These are phyloP conservation scores for Stenchaetothrips biformis DNA, from an alignment of 2,888 invertebrate species.

Conservation along the genomic window DNA sequence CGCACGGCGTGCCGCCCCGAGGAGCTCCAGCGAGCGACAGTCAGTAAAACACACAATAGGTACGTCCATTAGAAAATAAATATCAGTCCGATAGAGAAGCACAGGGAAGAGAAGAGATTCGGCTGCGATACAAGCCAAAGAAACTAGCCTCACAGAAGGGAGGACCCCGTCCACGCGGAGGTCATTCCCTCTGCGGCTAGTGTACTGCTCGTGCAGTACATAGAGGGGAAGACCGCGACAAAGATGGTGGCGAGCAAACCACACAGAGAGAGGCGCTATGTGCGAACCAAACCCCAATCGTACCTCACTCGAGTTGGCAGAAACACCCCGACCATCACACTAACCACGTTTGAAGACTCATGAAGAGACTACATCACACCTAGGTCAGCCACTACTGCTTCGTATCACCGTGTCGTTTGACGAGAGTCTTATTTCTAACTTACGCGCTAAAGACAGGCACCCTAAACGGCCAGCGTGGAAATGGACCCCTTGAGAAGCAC, in stretches of 20 bases:
- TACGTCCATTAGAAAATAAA: not conserved
- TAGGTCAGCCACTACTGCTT: too few relatives aligned
- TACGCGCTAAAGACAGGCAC: not conserved
- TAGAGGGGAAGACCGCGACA: not conserved
- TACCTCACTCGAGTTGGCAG: not conserved
- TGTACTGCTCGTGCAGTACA: not conserved
- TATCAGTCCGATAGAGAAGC: slow-evolving; percentile 6
- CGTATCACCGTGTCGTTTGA: slow-evolving; percentile 16
- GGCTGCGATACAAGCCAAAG: not conserved
- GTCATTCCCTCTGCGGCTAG: not conserved
- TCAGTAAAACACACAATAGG: not conserved
- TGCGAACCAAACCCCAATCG: not conserved
- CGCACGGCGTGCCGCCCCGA: not conserved
- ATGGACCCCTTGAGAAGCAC: not conserved
- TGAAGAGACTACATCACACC: not conserved
- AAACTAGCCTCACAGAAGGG: not conserved
- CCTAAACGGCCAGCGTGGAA: not conserved
- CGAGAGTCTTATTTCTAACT: not conserved
- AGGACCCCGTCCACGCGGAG: not conserved
- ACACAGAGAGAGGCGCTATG: too few relatives aligned
- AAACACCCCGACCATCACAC: not conserved
- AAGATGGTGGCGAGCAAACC: not conserved
- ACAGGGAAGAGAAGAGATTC: not conserved
- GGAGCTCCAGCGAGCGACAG: not conserved
- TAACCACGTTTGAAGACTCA: not conserved